Percentiles rank a stretch among this genome's conserved stretches.
Conservation (phyloP, 2,113 vertebrate species). For the Chloropsis hardwickii region DNA sequence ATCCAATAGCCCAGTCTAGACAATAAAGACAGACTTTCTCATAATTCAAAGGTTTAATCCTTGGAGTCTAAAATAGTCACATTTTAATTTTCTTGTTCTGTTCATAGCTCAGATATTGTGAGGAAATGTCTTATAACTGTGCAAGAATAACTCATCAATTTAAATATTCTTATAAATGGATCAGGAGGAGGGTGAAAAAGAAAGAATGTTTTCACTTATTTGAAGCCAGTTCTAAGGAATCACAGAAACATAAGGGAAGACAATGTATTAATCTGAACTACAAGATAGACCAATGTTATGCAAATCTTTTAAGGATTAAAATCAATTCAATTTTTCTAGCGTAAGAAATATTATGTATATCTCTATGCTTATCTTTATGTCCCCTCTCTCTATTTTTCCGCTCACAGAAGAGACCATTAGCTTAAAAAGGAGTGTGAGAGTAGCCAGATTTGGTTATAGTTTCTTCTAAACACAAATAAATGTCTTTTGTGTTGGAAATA, state of each 20-base stretch:
- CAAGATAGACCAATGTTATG: background rate
- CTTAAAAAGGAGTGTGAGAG: rapidly evolving
- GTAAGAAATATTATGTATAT: background rate
- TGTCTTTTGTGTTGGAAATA: background rate
- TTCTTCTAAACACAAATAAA: background rate
- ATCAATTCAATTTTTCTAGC: background rate
- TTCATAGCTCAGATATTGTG: background rate
- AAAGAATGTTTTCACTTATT: background rate
- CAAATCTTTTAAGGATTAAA: background rate
- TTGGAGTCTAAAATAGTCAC: background rate
- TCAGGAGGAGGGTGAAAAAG: background rate
- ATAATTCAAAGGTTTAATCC: background rate
- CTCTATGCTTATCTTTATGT: background rate
- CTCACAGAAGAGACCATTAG: background rate
- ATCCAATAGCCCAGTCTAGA: rapidly evolving
- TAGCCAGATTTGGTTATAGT: background rate
- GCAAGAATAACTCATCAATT: background rate
- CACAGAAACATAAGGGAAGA: background rate
- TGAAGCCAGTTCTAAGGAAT: background rate
- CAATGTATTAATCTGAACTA: background rate
- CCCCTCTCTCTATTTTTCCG: rapidly evolving
- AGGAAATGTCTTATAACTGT: background rate
- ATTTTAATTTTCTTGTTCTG: background rate
- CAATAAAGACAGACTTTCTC: background rate
- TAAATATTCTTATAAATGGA: background rate